Percentiles rank a stretch among this genome's conserved stretches.
Conservation (phyloP, 2,797 vertebrate species). For the Falco novaeseelandiae region DNA sequence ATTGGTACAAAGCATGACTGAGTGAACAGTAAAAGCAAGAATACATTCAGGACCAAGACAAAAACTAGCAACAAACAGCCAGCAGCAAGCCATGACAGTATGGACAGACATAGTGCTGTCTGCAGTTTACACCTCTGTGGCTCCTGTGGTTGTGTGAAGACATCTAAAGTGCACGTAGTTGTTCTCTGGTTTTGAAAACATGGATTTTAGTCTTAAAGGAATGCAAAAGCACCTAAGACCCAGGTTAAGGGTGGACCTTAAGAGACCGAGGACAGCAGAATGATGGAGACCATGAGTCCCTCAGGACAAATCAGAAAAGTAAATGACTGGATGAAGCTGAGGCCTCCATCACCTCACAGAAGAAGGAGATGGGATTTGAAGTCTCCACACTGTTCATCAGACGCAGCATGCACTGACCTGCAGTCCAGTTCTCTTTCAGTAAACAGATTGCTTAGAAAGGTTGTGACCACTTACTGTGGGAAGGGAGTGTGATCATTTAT, state of each 20-base stretch:
- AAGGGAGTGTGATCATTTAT: background rate
- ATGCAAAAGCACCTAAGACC: background rate
- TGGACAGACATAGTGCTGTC: rapidly evolving
- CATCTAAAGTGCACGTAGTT: background rate
- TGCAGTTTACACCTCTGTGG: background rate
- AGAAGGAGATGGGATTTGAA: background rate
- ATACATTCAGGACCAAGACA: background rate
- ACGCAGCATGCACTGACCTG: rapidly evolving
- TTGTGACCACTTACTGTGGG: background rate
- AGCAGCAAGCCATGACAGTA: background rate
- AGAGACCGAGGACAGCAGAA: background rate
- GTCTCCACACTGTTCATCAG: background rate
- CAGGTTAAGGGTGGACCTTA: background rate
- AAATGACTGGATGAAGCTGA: background rate
- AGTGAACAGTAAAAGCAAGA: background rate
- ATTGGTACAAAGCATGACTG: background rate
- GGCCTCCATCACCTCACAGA: background rate
- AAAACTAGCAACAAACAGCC: background rate
- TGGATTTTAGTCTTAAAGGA: background rate
- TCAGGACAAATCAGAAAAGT: background rate
- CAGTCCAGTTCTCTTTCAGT: background rate
- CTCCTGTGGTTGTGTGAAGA: background rate
- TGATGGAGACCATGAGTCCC: background rate
- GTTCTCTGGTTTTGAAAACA: background rate
- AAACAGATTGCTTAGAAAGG: background rate